These are phyloP conservation scores for Drosophila niveifrons DNA, from an alignment of 2,888 invertebrate species.

Conservation along the genomic window DNA sequence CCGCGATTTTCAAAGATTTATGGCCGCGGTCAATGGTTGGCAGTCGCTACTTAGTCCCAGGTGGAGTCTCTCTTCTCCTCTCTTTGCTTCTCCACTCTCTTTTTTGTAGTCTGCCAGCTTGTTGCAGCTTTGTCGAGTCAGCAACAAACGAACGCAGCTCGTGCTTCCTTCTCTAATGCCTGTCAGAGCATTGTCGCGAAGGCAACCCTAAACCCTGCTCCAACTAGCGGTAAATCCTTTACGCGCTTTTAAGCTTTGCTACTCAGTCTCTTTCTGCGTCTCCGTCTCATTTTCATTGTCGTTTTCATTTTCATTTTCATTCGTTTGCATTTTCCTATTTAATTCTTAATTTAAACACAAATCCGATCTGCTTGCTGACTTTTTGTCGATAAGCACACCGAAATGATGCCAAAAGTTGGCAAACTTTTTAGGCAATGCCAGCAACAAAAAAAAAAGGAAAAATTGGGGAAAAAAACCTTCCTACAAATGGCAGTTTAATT, in stretches of 20 bases:
- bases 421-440: conserved; percentile 33
- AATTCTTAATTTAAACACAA: conserved; percentile 76
- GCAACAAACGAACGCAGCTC: conserved; percentile 55
- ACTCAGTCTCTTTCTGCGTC: conserved; percentile 18
- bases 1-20: conserved; percentile 81
- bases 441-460: background rate
- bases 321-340: conserved; percentile 42
- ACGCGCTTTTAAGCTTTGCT: conserved; percentile 52
- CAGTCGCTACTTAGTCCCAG: conserved; percentile 56
- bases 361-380: conserved; percentile 74
- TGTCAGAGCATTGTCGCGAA: conserved; percentile 69
- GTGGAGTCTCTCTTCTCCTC: conserved; percentile 22
- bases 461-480: conserved; percentile 1
- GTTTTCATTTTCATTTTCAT: conserved; percentile 33
- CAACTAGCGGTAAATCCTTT: conserved; percentile 58
- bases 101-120: conserved; percentile 14
- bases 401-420: conserved; percentile 68
- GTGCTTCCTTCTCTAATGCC: conserved; percentile 57
- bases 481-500: conserved; percentile 33
- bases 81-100: background rate
- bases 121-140: conserved; percentile 60
- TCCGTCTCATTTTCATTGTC: conserved; percentile 38
- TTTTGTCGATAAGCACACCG: conserved; percentile 69
- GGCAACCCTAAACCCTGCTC: conserved; percentile 40
- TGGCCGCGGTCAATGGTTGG: conserved; percentile 63